Evolutionary conservation across 2,797 vertebrate genomes (phyloP), one percentile per base, ranked within the genome.

Genomic region (Trematomus bernacchii): DNA sequence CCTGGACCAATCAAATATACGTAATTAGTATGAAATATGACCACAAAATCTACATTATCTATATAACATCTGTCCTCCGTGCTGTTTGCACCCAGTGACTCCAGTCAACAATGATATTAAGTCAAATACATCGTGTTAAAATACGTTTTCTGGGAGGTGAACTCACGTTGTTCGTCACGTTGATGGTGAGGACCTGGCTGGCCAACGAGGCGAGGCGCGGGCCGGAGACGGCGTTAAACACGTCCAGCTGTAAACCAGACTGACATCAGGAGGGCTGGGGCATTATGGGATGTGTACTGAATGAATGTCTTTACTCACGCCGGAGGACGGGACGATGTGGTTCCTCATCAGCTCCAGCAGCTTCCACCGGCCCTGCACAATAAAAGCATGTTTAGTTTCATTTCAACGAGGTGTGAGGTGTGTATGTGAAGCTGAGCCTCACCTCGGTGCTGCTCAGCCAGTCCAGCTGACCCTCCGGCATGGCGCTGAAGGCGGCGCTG

Each of bases 311-410:
- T 2, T 4, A 63, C 91, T 87, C 63, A 99, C 97, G 87, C 95
- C 70, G 0, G 92, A 86, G 6, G 92, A 90, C 2, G 89, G 66
- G 54, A 99, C 69, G 3, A 99, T 74, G 89, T 99, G 98, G 66
- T 99, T 95, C 79, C 95, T 89, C 63, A 99, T 60, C 3, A 99
- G 91, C 87, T 98, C 98, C 85, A 96, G 83, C 80, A 97, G 91
- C 75, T 99, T 99, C 66, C 76, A 82, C 42, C 89, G 95, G 43
- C 97, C 98, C 98, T 99, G 27, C 50, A 90, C 43, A 78, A 27
- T 30, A 30, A 18, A 48, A 18, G 33, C n/a, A n/a, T 11, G 37
- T 40, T 15, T 44, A 23, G 30, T 30, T 3, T n/a, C 1, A 47
- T 16, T 5, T 14, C 4, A 33, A 19, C 8, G 3, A 33, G 33